phyloP scores from a whole-genome alignment of 1,140 invertebrate species.

The Drosophila sp. region DNA sequence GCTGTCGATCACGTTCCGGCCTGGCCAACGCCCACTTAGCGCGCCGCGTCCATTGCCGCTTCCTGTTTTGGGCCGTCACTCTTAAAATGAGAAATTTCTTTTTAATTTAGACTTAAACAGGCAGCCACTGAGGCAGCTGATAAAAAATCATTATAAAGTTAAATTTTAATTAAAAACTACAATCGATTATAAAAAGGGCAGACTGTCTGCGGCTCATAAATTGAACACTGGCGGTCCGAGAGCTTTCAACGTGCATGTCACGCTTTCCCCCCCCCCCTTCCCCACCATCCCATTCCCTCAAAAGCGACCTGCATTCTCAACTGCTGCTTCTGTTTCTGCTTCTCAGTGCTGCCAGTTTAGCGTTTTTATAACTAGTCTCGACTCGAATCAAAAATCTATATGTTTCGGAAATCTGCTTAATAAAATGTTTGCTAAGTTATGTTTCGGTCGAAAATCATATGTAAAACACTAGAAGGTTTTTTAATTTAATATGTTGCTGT shows the following conservation, averaged over 20 bases:
- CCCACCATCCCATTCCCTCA: too few species aligned
- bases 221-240: slow-evolving; percentile 67
- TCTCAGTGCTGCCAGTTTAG: too few species aligned
- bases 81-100: slow-evolving; percentile 83
- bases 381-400: too few species aligned
- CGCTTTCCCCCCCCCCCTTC: slow-evolving; percentile 49
- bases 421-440: too few species aligned
- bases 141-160: slow-evolving; percentile 85
- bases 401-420: too few species aligned
- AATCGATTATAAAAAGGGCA: slow-evolving; percentile 68
- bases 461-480: too few species aligned
- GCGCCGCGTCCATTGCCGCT: slow-evolving; percentile 54
- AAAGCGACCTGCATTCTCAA: background rate
- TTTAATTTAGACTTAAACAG: slow-evolving; percentile 83
- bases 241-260: slow-evolving; percentile 75
- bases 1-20: slow-evolving; percentile 58
- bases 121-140: slow-evolving; percentile 69
- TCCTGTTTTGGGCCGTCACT: slow-evolving; percentile 55
- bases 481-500: too few species aligned
- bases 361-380: too few species aligned
- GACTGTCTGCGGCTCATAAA: slow-evolving; percentile 83
- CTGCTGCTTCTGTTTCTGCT: slow-evolving; percentile 2
- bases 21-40: slow-evolving; percentile 69
- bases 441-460: too few species aligned
- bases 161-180: slow-evolving; percentile 84